A percentile compares a stretch with the other conserved stretches of the same genome.
These are phyloP conservation scores for Pleuronectes platessa DNA, from an alignment of 2,113 vertebrate species.

Conservation along the genomic window DNA sequence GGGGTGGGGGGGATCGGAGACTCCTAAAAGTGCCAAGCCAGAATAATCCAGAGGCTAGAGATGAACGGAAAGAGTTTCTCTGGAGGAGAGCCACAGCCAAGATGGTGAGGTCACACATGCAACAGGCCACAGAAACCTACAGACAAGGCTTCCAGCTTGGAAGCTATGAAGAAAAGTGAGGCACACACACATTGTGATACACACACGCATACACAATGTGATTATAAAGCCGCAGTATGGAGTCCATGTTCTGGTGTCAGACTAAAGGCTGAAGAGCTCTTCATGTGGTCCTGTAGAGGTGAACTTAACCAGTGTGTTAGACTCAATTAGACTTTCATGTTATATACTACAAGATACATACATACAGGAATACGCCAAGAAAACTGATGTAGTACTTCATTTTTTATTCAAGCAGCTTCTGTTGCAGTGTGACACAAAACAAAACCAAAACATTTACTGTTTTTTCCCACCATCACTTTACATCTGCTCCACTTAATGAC, in stretches of 20 bases:
- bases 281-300: slow-evolving; percentile 42
- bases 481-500: slow-evolving; percentile 21
- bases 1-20: not conserved
- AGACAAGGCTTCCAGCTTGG: slow-evolving; percentile 23
- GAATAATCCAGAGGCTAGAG: slow-evolving; percentile 37
- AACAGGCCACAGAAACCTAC: slow-evolving; percentile 47
- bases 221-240: slow-evolving; percentile 40
- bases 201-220: not conserved
- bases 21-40: slow-evolving; percentile 37
- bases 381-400: too few relatives aligned
- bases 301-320: slow-evolving; percentile 2
- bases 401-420: too few relatives aligned
- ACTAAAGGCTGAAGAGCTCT: slow-evolving; percentile 20
- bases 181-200: slow-evolving; percentile 2
- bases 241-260: slow-evolving; percentile 46
- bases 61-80: slow-evolving; percentile 52
- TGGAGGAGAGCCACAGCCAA: slow-evolving; percentile 38
- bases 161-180: not conserved
- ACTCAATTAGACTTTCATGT: slow-evolving; percentile 9
- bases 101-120: slow-evolving; percentile 50
- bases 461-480: not conserved
- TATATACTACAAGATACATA: not conserved
- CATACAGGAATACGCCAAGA: not conserved
- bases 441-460: not conserved
- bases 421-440: not conserved